Conservation (phyloP, 2,888 invertebrate species). For the Cephus sareptanus region DNA sequence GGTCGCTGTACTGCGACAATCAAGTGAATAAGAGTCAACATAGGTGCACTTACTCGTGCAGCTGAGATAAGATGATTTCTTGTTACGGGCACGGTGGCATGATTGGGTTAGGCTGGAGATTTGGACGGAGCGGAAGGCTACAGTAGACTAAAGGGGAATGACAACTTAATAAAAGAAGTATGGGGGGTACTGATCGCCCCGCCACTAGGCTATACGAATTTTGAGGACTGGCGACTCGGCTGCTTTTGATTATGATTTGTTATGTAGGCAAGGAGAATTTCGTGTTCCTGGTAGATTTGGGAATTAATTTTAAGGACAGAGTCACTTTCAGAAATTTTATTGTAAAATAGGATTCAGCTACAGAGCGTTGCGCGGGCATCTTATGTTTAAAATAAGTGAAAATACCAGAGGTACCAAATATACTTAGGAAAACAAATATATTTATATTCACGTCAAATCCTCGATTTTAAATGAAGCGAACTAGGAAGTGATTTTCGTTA, state of each 20-base stretch:
- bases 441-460: background rate
- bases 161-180: background rate
- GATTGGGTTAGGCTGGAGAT: background rate
- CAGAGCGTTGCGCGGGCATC: no score
- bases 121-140: background rate
- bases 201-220: background rate
- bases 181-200: background rate
- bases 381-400: no score
- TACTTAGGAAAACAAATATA: background rate
- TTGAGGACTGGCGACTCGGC: background rate
- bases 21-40: background rate
- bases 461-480: background rate
- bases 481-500: background rate
- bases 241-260: background rate
- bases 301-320: background rate
- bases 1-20: background rate
- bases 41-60: background rate
- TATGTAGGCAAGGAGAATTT: background rate
- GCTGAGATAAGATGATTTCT: background rate
- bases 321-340: background rate
- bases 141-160: background rate
- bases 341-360: background rate
- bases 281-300: background rate
- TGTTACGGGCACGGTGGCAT: background rate
- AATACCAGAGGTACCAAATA: no score